Conservation (phyloP, 2,113 vertebrate genomes). For the Chlamydotis undulata region DNA sequence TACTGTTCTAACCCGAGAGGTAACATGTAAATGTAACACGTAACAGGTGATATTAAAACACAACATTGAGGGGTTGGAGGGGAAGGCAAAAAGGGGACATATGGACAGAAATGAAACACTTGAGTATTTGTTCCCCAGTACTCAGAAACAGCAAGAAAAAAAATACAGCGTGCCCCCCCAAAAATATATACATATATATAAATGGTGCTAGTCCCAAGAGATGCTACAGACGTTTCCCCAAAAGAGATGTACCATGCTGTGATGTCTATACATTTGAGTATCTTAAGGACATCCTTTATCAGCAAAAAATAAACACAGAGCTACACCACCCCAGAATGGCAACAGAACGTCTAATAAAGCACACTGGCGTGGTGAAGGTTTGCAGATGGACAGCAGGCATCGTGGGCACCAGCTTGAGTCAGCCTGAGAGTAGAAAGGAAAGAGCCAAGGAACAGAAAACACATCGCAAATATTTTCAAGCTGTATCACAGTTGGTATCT, state of each 20-base stretch:
- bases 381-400: neutral
- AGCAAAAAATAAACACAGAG: neutral
- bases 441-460: neutral
- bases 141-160: neutral
- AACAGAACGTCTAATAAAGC: neutral
- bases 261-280: neutral
- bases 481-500: neutral
- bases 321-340: neutral
- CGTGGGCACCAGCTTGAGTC: fast-evolving
- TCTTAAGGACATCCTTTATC: neutral
- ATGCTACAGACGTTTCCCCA: neutral
- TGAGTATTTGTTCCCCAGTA: neutral
- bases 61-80: neutral
- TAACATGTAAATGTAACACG: neutral
- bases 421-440: neutral
- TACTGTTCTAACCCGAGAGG: neutral
- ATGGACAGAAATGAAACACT: neutral
- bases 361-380: fast-evolving
- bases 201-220: neutral
- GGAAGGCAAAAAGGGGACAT: neutral
- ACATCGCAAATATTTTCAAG: neutral
- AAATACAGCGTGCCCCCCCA: neutral
- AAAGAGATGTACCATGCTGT: neutral
- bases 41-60: neutral
- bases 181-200: neutral